Evolutionary conservation across 2,888 invertebrate species (phyloP).

Genomic region (Scelioninae gen. 2): DNA sequence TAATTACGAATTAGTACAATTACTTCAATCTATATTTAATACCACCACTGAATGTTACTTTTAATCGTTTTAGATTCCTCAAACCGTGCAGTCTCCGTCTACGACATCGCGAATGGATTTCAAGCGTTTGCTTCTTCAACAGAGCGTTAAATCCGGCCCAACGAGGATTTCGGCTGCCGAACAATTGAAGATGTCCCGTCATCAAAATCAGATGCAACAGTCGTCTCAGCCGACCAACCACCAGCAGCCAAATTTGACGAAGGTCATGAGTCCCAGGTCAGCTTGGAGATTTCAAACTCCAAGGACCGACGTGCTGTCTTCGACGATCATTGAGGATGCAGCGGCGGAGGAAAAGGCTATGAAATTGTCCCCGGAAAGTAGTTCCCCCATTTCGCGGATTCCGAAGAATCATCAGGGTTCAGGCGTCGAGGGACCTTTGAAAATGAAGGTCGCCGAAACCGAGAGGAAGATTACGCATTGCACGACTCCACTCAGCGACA

Average conservation of each 20-base stretch:
- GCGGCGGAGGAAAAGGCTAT: constrained; percentile 83
- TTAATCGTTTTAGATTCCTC: constrained; percentile 68
- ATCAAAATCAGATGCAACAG: constrained; percentile 73
- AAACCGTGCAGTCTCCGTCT: constrained; percentile 76
- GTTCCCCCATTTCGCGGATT: constrained; percentile 63
- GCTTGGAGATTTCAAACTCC: constrained; percentile 85
- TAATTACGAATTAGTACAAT: too few relatives aligned
- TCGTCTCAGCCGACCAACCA: constrained; percentile 60
- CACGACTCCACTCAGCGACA: constrained; percentile 22
- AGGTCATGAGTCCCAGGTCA: constrained; percentile 83
- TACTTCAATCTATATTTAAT: too few relatives aligned
- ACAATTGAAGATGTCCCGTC: constrained; percentile 80
- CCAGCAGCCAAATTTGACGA: constrained; percentile 72
- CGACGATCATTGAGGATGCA: constrained; percentile 90
- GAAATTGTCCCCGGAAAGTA: constrained; percentile 72
- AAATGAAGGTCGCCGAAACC: constrained; percentile 2
- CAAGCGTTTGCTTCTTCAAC: constrained; percentile 86
- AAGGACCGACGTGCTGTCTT: constrained; percentile 88
- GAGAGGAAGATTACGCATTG: constrained; percentile 36
- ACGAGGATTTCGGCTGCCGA: constrained; percentile 86
- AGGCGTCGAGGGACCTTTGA: constrained; percentile 3
- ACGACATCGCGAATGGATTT: constrained; percentile 90
- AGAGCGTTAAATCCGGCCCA: constrained; percentile 82
- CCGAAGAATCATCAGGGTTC: constrained; percentile 48
- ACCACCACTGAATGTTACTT: too few relatives aligned